phyloP scores from a whole-genome alignment of 2,888 invertebrate genomes.

The Amiota mariae region DNA sequence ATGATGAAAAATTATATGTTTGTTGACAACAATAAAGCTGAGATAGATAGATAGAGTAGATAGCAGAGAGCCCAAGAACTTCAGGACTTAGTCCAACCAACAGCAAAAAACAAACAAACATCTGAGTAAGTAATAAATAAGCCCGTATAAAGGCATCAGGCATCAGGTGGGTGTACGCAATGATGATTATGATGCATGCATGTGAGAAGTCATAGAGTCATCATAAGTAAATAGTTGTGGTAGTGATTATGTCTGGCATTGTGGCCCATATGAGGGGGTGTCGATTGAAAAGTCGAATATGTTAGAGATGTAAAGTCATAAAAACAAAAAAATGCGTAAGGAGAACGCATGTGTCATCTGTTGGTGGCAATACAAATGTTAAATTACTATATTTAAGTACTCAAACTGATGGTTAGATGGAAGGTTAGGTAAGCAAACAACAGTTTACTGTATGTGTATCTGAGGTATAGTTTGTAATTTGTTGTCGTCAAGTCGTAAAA shows the following conservation, averaged over 20 bases:
- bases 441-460: neutral
- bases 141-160: conserved; percentile 56
- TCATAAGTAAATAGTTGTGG: conserved; percentile 45
- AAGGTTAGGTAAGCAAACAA: conserved; percentile 8
- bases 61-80: conserved; percentile 14
- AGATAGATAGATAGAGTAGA: neutral
- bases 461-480: conserved; percentile 37
- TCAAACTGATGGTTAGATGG: conserved; percentile 16
- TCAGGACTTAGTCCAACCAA: neutral
- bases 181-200: conserved; percentile 23
- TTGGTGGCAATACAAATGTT: neutral
- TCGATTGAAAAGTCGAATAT: conserved; percentile 33
- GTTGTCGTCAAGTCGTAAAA: conserved; percentile 59
- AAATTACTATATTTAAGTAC: neutral
- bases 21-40: conserved; percentile 46
- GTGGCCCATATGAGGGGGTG: conserved; percentile 23
- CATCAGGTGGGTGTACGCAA: conserved; percentile 46
- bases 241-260: conserved; percentile 40
- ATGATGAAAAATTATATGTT: conserved; percentile 53
- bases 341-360: conserved; percentile 1
- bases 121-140: conserved; percentile 61
- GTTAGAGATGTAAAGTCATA: conserved; percentile 41
- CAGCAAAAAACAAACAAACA: conserved; percentile 47
- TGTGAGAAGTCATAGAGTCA: conserved; percentile 20
- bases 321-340: conserved; percentile 43